A percentile compares a stretch with the other conserved stretches of the same genome.
These are phyloP conservation scores for Mirounga angustirostris DNA, from an alignment of 2,113 vertebrate species.

Conservation along the genomic window DNA sequence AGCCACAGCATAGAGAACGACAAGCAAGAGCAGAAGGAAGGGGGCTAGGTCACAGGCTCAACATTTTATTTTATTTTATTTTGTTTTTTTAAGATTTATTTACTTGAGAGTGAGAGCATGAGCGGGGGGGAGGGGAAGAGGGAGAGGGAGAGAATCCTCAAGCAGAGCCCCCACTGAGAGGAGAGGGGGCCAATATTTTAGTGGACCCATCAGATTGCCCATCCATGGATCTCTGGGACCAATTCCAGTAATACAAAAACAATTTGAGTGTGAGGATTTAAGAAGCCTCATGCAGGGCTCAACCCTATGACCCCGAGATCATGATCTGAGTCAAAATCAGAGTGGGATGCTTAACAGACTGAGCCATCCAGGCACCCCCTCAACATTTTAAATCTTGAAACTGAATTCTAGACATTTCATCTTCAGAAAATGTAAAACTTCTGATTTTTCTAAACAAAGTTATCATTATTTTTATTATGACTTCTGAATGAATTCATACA, in stretches of 20 bases:
- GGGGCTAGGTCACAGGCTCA: neutral
- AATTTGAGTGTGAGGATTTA: neutral
- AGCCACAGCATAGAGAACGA: neutral
- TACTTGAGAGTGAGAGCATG: neutral
- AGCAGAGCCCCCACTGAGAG: neutral
- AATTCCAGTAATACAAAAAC: neutral
- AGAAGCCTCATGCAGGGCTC: neutral
- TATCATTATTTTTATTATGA: constrained; percentile 16
- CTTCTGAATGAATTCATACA: constrained; percentile 14
- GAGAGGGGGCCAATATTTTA: neutral
- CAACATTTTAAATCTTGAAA: neutral
- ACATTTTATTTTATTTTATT: neutral
- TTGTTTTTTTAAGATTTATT: neutral
- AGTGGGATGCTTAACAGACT: neutral
- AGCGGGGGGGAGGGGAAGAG: no score
- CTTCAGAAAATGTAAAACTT: constrained; percentile 11
- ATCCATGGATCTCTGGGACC: neutral
- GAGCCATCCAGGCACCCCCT: neutral
- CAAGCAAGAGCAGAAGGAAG: neutral
- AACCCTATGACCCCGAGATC: neutral
- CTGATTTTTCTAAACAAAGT: constrained; percentile 1
- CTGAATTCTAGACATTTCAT: neutral
- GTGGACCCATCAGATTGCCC: neutral
- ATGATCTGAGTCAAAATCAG: neutral
- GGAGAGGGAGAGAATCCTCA: neutral